Base-by-base conservation (phyloP, 2,797 vertebrate genomes). In the Allobates femoralis region DNA sequence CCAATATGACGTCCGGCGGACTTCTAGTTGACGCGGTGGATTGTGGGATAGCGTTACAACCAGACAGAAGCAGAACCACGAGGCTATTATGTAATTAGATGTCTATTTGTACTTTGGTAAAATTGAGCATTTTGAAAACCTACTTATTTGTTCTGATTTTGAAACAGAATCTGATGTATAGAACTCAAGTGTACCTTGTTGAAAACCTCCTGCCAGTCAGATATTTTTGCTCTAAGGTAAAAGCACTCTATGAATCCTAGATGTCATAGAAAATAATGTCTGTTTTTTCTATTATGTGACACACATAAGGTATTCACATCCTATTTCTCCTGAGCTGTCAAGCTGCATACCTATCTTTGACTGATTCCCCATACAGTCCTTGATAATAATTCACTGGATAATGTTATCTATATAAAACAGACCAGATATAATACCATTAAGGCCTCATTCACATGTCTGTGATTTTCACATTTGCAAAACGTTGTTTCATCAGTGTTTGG, bases 251-350 rank as follows among this genome's bases (percentile, higher is more conserved):
- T 19, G 34, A 66, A 81, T 66, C 19, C n/a, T 15, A 83, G 8
- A 83, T 83, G 81, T 73, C 79, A 83, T 37, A 73, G 37, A 37
- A 28, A 67, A 67, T 53, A 30, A 64, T 64, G 58, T 80, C 78
- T 62, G 23, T 64, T 53, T 81, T 62, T 53, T 81, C 15, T n/a
- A 12, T 28, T 46, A 37, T n/a, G 18, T 81, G 41, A 67, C 62
- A 66, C 79, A 50, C 62, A 67, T 51, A 32, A 7, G 60, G 26
- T 67, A 67, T 53, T 81, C 32, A 67, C 37, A 32, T 51, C 12
- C 26, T 14, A 28, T 67, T 81, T 23, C 21, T 66, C 41, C 2
- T 67, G 15, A n/a, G 18, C 79, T 81, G 79, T 81, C 79, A 81
- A n/a, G 1, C 37, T 30, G 4, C 41, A 67, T 81, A 81, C 60